A percentile compares a stretch with the other conserved stretches of the same genome.
These are phyloP conservation scores for Trididemnum nubilum DNA, from an alignment of 23 tunicate genomes.

Conservation along the genomic window DNA sequence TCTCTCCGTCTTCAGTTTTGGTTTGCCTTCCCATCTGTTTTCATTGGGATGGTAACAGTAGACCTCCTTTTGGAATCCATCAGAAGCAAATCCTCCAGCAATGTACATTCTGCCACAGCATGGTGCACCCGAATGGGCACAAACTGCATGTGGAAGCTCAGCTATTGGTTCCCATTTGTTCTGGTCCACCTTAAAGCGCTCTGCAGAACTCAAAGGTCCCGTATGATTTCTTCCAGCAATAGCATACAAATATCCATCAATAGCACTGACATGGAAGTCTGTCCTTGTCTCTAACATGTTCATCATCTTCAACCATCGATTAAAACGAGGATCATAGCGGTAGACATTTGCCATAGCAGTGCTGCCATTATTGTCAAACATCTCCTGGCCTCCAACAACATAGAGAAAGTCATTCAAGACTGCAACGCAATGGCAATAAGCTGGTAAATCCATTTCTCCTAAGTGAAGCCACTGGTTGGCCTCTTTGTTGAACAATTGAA, in stretches of 20 bases:
- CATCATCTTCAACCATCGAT: slow-evolving; percentile 88
- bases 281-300: slow-evolving; percentile 92
- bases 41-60: slow-evolving; percentile 91
- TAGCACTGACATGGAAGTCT: slow-evolving; percentile 95
- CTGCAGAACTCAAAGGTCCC: slow-evolving; percentile 95
- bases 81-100: slow-evolving; percentile 99
- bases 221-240: slow-evolving; percentile 96
- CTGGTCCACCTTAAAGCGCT: slow-evolving; percentile 87
- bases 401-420: slow-evolving; percentile 94
- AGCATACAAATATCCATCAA: slow-evolving; percentile 96
- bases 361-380: slow-evolving; percentile 99
- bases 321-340: slow-evolving; percentile 93
- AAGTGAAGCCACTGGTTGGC: slow-evolving; percentile 86
- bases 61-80: slow-evolving; percentile 97
- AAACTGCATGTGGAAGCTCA: slow-evolving; percentile 97
- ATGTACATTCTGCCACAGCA: slow-evolving; percentile 83
- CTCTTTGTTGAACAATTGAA: slow-evolving; percentile 90
- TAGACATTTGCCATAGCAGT: slow-evolving; percentile 97
- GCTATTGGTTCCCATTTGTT: slow-evolving; percentile 92
- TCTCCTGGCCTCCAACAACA: slow-evolving; percentile 99
- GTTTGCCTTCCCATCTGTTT: slow-evolving; percentile 95
- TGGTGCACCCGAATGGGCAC: slow-evolving; percentile 99
- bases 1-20: slow-evolving; percentile 89
- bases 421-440: slow-evolving; percentile 99
- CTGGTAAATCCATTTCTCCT: slow-evolving; percentile 99